These are phyloP conservation scores for Agrilus planipennis DNA, from an alignment of 1,140 invertebrate species.

Conservation along the genomic window DNA sequence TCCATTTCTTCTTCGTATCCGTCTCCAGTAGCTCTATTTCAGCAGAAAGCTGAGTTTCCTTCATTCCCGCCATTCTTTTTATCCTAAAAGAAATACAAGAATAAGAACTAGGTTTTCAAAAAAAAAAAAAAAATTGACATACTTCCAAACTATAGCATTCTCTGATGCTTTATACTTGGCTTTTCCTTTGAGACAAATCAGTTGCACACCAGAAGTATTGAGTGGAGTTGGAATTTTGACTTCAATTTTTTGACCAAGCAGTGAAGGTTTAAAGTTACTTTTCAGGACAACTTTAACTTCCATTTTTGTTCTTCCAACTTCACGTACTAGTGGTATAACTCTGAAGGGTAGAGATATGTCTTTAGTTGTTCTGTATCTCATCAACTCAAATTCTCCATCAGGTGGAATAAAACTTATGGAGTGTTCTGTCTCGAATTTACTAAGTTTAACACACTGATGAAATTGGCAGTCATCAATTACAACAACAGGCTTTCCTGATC, in stretches of 20 bases:
- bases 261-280: slow-evolving; percentile 98
- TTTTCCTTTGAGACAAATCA: slow-evolving; percentile 98
- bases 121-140: slow-evolving; percentile 35
- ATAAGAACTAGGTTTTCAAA: not conserved
- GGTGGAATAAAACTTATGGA: slow-evolving; percentile 99
- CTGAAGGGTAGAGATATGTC: slow-evolving; percentile 99
- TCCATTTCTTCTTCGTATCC: slow-evolving; percentile 99
- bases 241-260: slow-evolving; percentile 98
- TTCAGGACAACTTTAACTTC: slow-evolving; percentile 99
- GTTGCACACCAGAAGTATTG: slow-evolving; percentile 96
- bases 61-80: slow-evolving; percentile 99
- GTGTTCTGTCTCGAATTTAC: slow-evolving; percentile 99
- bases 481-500: slow-evolving; percentile 88
- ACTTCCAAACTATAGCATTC: slow-evolving; percentile 99
- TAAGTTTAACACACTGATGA: slow-evolving; percentile 99
- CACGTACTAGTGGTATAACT: slow-evolving; percentile 95
- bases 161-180: slow-evolving; percentile 99
- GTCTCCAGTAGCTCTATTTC: slow-evolving; percentile 99
- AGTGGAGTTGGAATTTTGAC: slow-evolving; percentile 97
- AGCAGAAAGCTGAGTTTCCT: slow-evolving; percentile 97
- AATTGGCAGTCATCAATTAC: slow-evolving; percentile 99
- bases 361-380: slow-evolving; percentile 99
- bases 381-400: slow-evolving; percentile 99
- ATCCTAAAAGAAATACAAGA: slow-evolving; percentile 51
- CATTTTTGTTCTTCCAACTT: slow-evolving; percentile 98